Evolutionary conservation across 2,888 invertebrate species (phyloP).

Genomic region (Heliconius cydno): DNA sequence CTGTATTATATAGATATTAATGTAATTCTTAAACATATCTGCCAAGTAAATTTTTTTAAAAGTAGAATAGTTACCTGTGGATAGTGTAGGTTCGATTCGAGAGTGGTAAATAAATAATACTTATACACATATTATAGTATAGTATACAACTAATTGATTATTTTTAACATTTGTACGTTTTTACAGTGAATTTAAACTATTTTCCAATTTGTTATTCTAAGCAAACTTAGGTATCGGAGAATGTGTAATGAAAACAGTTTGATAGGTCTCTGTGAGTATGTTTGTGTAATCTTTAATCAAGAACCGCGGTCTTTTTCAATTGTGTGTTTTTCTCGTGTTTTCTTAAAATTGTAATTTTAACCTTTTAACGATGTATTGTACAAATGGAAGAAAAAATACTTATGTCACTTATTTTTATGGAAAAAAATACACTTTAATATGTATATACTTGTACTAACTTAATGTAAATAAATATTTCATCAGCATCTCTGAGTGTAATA

Average conservation of each 20-base stretch:
- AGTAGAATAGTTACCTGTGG: constrained; percentile 64
- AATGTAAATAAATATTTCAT: background rate
- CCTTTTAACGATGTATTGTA: background rate
- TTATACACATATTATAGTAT: background rate
- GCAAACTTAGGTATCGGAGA: background rate
- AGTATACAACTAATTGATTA: constrained; percentile 4
- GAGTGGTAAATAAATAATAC: background rate
- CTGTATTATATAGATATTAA: constrained; percentile 44
- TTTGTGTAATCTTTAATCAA: background rate
- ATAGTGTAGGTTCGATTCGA: constrained; percentile 32
- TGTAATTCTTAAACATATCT: constrained; percentile 57
- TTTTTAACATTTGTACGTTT: constrained; percentile 22
- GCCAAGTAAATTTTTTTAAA: constrained; percentile 63
- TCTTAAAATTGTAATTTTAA: background rate
- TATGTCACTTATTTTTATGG: background rate
- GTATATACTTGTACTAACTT: background rate
- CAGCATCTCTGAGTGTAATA: background rate
- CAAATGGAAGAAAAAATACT: background rate
- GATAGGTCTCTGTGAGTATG: background rate
- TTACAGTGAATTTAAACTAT: constrained; percentile 16
- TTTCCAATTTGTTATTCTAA: constrained; percentile 10
- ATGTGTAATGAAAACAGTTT: background rate
- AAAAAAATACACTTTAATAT: background rate
- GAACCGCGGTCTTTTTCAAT: background rate
- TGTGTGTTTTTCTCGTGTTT: background rate